Percentiles rank a stretch among this genome's conserved stretches.
Evolutionary conservation across 2,888 invertebrate species (phyloP).

Genomic region (Gymnosoma rotundatum): DNA sequence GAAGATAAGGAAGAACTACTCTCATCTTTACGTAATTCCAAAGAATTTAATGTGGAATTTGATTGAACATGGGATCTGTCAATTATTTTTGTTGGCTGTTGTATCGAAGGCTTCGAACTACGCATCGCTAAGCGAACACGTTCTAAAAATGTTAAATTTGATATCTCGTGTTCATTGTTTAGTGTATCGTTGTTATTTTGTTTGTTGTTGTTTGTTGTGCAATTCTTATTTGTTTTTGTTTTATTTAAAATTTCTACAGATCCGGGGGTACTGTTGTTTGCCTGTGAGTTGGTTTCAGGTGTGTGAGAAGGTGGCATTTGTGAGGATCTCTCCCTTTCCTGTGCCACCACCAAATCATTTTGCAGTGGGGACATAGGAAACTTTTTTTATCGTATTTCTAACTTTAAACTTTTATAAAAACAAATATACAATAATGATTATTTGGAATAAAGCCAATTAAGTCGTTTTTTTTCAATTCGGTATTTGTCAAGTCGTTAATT

Average conservation of each 20-base stretch:
- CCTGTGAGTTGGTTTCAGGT: constrained; percentile 43
- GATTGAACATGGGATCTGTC: constrained; percentile 22
- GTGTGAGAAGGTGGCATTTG: constrained; percentile 37
- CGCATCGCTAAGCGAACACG: constrained; percentile 77
- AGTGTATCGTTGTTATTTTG: constrained; percentile 54
- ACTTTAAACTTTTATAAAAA: constrained; percentile 23
- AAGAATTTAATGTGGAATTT: constrained; percentile 23
- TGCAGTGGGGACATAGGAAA: constrained; percentile 66
- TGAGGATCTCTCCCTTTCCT: constrained; percentile 39
- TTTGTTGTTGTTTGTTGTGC: constrained; percentile 10
- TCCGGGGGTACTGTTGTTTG: constrained; percentile 35
- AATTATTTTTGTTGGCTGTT: constrained; percentile 36
- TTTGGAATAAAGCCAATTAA: constrained; percentile 51
- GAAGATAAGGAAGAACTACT: constrained; percentile 76
- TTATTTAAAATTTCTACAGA: constrained; percentile 50
- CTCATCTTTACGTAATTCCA: constrained; percentile 59
- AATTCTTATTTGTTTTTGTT: constrained; percentile 16
- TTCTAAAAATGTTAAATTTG: constrained; percentile 75
- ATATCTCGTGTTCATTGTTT: constrained; percentile 54
- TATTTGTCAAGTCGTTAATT: constrained; percentile 49
- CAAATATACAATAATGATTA: constrained; percentile 29
- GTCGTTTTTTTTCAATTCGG: constrained; percentile 44
- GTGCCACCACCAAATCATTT: constrained; percentile 60
- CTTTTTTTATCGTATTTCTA: constrained; percentile 12
- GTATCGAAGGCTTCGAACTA: constrained; percentile 61